Conservation (phyloP, 2,888 invertebrate species). For the Alloscopus bannaensis region DNA sequence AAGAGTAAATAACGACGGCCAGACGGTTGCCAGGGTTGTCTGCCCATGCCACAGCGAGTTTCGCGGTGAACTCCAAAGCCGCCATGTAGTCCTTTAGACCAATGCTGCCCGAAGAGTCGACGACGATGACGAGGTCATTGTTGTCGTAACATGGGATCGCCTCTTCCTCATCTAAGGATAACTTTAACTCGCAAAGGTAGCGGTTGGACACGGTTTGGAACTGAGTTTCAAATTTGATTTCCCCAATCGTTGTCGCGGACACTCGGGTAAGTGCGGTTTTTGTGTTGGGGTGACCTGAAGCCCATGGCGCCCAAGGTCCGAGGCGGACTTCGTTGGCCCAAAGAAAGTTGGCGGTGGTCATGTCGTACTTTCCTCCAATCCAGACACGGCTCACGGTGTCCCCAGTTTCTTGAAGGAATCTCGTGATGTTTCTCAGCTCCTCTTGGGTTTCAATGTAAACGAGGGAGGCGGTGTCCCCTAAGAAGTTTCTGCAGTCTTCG, state of each 20-base stretch:
- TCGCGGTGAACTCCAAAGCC: constrained; percentile 26
- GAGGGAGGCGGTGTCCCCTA: background rate
- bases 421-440: constrained; percentile 18
- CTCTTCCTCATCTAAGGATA: background rate
- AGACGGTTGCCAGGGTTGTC: constrained; percentile 18
- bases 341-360: background rate
- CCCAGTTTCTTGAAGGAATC: background rate
- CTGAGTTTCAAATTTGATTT: constrained; percentile 5
- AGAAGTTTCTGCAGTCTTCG: background rate
- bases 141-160: constrained; percentile 23
- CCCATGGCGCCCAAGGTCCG: constrained; percentile 15
- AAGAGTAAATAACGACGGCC: constrained; percentile 33
- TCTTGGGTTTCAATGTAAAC: constrained; percentile 31
- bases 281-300: constrained; percentile 5
- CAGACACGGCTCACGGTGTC: constrained; percentile 14
- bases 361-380: constrained; percentile 26
- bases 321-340: constrained; percentile 13
- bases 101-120: constrained; percentile 59
- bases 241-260: background rate
- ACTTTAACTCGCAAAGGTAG: constrained; percentile 17
- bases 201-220: background rate
- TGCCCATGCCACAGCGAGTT: constrained; percentile 32
- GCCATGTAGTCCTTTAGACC: constrained; percentile 13
- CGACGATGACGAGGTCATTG: constrained; percentile 50
- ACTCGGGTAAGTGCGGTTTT: constrained; percentile 6